Evolutionary conservation across 2,888 invertebrate species (phyloP), one percentile per base, ranked within the genome.

Genomic region (Myopa tessellatipennis): DNA sequence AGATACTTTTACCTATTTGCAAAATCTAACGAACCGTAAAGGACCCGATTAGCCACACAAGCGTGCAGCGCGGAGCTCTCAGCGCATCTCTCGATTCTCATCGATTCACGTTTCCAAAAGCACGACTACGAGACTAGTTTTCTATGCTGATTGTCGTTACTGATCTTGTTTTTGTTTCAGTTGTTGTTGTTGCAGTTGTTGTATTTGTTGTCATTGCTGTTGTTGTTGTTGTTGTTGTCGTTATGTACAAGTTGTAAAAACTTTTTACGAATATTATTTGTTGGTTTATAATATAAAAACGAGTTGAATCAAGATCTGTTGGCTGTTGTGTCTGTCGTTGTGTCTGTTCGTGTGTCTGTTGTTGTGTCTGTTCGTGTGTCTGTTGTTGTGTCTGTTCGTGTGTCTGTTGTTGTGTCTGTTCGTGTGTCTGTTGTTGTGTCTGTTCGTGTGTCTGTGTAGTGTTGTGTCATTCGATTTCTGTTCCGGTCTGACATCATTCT

Each of bases 21-120:
- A 83, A 86, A 86, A 83, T 83, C 85, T 85, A 87, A 86, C 87
- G 86, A 87, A 87, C 87, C 86, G 85, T 86, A 84, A 45, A 87
- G 87, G 87, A 86, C 85, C 86, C 86, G 87, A 87, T 87, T 87
- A 87, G 87, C 86, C 87, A 87, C 85, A 86, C 87, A 87, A 86
- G 84, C 86, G 85, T 84, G 87, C 79, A 78, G 58, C 12, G 75
- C 40, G 10, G 45, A 16, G 52, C 8, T 40, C 8, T 40, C 8
- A 4, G 40, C 45, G 6, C 45, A 8, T 45, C 45, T 45, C 45
- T 45, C 50, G 67, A 67, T n/a, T 67, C 36, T 68, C 74, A 40
- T 38, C 18, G 74, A 67, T 58, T 67, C 38, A 52, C 38, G 18
- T 65, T 67, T 55, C 45, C n/a, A 38, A 14, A n/a, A 58, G 60